Evolutionary conservation across 2,888 invertebrate species (phyloP).

Genomic region (Zele albiditarsus): DNA sequence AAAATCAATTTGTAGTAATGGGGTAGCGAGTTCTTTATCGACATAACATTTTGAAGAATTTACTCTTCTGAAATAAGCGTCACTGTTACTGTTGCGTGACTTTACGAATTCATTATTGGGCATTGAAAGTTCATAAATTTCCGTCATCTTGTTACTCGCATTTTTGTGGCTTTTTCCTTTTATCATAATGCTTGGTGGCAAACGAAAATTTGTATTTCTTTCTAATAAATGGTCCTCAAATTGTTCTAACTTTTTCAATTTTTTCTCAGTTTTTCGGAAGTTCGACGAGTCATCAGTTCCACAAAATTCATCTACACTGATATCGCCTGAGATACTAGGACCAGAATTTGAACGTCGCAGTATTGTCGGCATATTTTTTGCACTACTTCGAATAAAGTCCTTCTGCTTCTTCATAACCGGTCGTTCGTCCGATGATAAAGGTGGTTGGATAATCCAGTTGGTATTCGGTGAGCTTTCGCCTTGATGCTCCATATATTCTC

Average conservation of each 20-base stretch:
- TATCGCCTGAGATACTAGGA: slow-evolving; percentile 4
- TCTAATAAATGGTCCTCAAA: not conserved
- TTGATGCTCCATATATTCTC: no score
- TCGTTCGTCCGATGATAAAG: not conserved
- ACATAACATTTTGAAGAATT: not conserved
- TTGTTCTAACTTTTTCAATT: not conserved
- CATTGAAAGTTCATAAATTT: not conserved
- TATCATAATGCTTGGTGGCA: slow-evolving; percentile 21
- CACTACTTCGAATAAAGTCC: slow-evolving; percentile 15
- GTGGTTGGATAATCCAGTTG: not conserved
- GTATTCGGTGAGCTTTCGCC: slow-evolving; percentile 4
- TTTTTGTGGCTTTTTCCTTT: not conserved
- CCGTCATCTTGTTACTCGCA: not conserved
- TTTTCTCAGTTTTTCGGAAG: not conserved
- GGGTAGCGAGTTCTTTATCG: not conserved
- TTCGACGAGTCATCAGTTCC: not conserved
- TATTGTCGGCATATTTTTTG: slow-evolving; percentile 47
- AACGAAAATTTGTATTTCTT: slow-evolving; percentile 6
- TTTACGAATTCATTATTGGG: not conserved
- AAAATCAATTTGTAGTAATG: not conserved
- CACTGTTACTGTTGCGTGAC: not conserved
- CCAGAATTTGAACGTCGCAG: slow-evolving; percentile 39
- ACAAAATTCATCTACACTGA: not conserved
- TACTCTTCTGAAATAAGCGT: not conserved
- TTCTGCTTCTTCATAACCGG: slow-evolving; percentile 13